A percentile compares a stretch with the other conserved stretches of the same genome.
phyloP scores from a whole-genome alignment of 2,113 vertebrate species.

The Dascyllus trimaculatus region DNA sequence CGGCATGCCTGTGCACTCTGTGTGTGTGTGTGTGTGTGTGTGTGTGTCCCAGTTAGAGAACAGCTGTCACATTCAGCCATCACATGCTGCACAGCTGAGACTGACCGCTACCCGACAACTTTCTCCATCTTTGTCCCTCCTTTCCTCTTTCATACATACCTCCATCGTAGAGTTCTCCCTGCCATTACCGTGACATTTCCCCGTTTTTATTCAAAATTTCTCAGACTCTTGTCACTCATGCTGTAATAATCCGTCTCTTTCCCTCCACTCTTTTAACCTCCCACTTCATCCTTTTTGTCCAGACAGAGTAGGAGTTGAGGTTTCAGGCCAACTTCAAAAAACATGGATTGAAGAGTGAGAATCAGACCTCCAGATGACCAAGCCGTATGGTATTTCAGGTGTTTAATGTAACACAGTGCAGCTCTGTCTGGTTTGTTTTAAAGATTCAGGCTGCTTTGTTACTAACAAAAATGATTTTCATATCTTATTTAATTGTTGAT shows the following conservation, averaged over 20 bases:
- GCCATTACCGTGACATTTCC: not conserved
- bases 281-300: constrained; percentile 47
- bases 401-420: not conserved
- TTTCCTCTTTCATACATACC: constrained; percentile 1
- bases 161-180: not conserved
- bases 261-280: constrained; percentile 27
- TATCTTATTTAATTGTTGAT: constrained; percentile 10
- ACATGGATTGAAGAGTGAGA: not conserved
- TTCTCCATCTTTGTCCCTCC: constrained; percentile 18
- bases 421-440: not conserved
- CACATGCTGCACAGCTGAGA: constrained; percentile 81
- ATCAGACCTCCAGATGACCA: not conserved
- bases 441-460: not conserved
- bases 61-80: constrained; percentile 84
- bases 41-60: constrained; percentile 76
- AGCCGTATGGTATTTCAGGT: not conserved
- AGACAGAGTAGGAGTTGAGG: constrained; percentile 62
- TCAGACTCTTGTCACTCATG: constrained; percentile 6
- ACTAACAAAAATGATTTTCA: too few relatives aligned
- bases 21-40: constrained; percentile 64
- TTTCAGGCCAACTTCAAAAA: constrained; percentile 10
- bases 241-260: constrained; percentile 11
- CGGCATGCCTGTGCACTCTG: constrained; percentile 66
- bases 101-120: constrained; percentile 42
- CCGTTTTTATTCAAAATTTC: not conserved